These are phyloP conservation scores for Odocoileus virginianus DNA, from an alignment of 2,113 vertebrate species.

Conservation along the genomic window DNA sequence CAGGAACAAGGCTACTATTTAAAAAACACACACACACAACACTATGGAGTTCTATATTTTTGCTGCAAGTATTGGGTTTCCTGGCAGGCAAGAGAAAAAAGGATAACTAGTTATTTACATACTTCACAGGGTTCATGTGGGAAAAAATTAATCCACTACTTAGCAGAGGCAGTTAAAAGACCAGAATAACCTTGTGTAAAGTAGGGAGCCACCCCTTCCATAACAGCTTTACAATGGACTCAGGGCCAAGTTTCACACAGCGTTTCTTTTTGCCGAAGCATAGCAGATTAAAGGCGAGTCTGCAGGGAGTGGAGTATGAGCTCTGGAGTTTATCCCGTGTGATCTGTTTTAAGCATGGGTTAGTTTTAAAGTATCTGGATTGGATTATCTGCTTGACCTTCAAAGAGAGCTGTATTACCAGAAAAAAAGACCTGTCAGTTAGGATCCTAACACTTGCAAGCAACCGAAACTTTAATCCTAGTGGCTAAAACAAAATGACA, in stretches of 20 bases:
- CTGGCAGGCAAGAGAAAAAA: not conserved
- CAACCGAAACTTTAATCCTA: not conserved
- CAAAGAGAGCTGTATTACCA: not conserved
- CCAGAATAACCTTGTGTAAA: not conserved
- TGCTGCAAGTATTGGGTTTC: not conserved
- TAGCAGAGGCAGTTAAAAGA: not conserved
- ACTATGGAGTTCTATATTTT: not conserved
- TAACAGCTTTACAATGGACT: not conserved
- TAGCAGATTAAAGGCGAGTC: not conserved
- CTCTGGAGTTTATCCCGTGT: not conserved
- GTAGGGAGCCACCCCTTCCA: not conserved
- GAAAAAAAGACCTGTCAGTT: not conserved
- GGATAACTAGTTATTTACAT: not conserved
- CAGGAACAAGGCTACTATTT: not conserved
- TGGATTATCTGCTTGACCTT: not conserved
- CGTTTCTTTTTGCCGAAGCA: not conserved
- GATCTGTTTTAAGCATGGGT: not conserved
- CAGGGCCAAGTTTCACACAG: not conserved
- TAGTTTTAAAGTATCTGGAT: not conserved
- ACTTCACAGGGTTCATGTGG: not conserved
- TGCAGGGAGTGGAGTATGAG: not conserved
- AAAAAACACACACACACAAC: rapidly evolving
- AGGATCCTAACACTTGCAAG: not conserved
- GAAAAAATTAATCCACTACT: not conserved
- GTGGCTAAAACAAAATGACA: not conserved